Conservation (phyloP, 2,113 vertebrate species). For the Sakesphorus luctuosus region DNA sequence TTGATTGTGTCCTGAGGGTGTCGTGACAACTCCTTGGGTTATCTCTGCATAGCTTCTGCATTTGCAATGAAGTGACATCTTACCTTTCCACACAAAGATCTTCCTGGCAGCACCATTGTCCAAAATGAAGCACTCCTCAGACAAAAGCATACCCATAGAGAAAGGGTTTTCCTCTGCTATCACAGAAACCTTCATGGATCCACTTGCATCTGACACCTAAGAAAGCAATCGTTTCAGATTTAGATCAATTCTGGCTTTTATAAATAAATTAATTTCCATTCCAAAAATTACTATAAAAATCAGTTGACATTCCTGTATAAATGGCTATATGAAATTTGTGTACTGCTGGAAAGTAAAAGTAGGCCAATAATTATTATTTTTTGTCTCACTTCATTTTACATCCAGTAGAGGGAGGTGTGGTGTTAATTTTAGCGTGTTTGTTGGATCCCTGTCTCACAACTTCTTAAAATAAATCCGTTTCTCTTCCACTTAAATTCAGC, state of each 20-base stretch:
- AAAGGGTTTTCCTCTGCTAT: slow-evolving; percentile 90
- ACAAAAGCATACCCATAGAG: slow-evolving; percentile 80
- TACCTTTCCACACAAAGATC: slow-evolving; percentile 96
- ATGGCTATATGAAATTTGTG: neutral
- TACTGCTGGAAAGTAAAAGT: neutral
- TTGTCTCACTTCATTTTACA: neutral
- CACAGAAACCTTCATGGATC: slow-evolving; percentile 83
- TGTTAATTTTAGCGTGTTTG: neutral
- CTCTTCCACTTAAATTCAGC: neutral
- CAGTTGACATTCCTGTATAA: neutral
- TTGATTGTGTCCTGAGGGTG: neutral
- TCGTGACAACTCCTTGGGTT: neutral
- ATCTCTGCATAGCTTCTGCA: neutral
- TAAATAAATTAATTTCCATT: neutral
- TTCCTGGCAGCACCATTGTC: slow-evolving; percentile 85
- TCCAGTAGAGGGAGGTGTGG: slow-evolving; percentile 49
- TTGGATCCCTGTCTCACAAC: neutral
- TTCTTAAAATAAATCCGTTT: neutral
- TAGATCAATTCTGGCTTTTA: neutral
- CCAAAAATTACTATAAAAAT: neutral
- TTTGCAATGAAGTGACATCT: neutral
- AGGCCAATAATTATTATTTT: neutral
- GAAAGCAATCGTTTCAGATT: neutral
- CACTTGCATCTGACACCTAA: slow-evolving; percentile 89
- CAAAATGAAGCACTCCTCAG: slow-evolving; percentile 91